These are phyloP conservation scores for Dicerorhinus sumatrensis DNA, from an alignment of 2,113 vertebrate genomes.

Conservation along the genomic window DNA sequence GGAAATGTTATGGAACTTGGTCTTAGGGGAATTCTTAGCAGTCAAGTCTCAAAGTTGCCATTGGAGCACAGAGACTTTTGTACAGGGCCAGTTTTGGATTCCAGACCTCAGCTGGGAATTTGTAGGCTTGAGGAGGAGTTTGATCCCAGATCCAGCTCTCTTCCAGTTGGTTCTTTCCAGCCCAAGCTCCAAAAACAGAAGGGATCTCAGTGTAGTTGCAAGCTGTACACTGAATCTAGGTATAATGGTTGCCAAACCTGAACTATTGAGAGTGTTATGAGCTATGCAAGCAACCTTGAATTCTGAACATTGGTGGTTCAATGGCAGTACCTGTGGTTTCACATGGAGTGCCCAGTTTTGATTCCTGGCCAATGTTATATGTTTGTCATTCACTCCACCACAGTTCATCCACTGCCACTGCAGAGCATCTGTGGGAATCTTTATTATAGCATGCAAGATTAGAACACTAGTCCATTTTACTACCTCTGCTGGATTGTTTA, in stretches of 20 bases:
- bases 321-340: neutral
- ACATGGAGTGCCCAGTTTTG: neutral
- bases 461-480: neutral
- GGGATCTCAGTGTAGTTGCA: neutral
- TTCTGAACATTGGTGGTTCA: neutral
- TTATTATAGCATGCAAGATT: neutral
- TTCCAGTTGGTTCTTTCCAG: neutral
- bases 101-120: neutral
- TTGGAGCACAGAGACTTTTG: neutral
- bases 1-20: neutral
- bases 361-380: neutral
- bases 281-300: neutral
- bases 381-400: neutral
- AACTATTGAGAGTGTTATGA: neutral
- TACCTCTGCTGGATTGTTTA: neutral
- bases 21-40: neutral
- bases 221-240: neutral
- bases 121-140: neutral
- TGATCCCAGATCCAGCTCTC: neutral
- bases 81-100: no score
- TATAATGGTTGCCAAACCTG: neutral
- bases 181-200: neutral
- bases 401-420: neutral
- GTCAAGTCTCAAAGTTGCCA: neutral
- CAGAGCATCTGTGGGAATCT: neutral